Evolutionary conservation across 2,113 vertebrate genomes (phyloP), one percentile per base, ranked within the genome.

Genomic region (Acrocephalus arundinaceus): DNA sequence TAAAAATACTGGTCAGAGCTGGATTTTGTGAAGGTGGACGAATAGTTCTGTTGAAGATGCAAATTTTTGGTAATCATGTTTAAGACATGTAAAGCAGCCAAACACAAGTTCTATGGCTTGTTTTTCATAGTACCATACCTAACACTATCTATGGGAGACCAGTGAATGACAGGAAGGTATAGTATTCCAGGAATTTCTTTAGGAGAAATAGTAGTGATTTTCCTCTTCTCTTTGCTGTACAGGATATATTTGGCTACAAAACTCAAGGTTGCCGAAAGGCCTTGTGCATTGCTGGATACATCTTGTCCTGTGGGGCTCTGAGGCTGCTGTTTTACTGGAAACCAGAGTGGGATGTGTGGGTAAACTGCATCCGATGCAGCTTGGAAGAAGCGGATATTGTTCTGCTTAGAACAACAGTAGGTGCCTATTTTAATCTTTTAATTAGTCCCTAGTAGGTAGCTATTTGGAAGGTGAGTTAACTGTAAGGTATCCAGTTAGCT

Each of bases 171-270:
- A 11, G 41, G 48, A 57, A 43, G 19, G 4, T 48, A 19, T 33
- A 25, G 8, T 51, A 43, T 58, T 68, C 17, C 45, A 54, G 17
- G 8, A 33, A 11, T 54, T 77, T 59, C 39, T 57, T 83, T 74
- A 55, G 35, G 25, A 55, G 10, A 71, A 79, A 55, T 30, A 54
- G 15, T 48, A 58, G 67, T 70, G 9, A 33, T 37, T 89, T 89
- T 89, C 37, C 57, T 14, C 10, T 73, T 78, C 22, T 95, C 70
- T 72, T 89, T 97, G 45, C 65, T 51, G 37, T 72, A 37, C 94
- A 98, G 98, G 98, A 98, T 48, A 97, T 98, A 23, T 98, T 98
- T 96, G 98, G 98, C 79, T 98, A 98, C 85, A 97, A 71, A 91
- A 98, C 97, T 24, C 86, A 97, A 30, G 14, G 61, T 45, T 98